Conservation (phyloP, 2,113 vertebrate genomes). For the Anguilla rostrata region DNA sequence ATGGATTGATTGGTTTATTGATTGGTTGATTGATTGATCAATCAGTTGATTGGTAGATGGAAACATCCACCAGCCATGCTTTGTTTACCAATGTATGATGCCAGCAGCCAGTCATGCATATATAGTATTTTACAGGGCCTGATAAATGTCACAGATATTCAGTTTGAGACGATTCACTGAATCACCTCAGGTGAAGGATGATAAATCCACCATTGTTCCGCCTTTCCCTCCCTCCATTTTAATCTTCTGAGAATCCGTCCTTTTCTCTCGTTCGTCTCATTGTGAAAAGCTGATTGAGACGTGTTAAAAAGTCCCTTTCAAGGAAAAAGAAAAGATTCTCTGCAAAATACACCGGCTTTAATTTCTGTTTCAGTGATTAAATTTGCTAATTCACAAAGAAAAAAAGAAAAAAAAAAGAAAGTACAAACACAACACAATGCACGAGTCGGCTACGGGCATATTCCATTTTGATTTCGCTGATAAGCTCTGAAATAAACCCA, state of each 20-base stretch:
- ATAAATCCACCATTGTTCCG: not conserved
- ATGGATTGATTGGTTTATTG: too few species aligned
- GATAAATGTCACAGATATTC: not conserved
- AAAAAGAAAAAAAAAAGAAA: constrained; percentile 51
- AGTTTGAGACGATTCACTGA: not conserved
- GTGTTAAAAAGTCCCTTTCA: not conserved
- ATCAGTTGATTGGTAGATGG: too few species aligned
- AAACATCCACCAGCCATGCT: not conserved
- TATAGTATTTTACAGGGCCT: not conserved
- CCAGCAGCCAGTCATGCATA: not conserved
- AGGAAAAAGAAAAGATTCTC: not conserved
- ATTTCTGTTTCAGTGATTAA: constrained; percentile 63
- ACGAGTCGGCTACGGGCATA: constrained; percentile 48
- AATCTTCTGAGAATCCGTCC: not conserved
- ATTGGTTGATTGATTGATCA: too few species aligned
- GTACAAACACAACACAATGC: constrained; percentile 39
- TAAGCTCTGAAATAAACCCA: constrained; percentile 34
- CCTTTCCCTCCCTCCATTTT: not conserved
- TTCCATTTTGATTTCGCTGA: constrained; percentile 56
- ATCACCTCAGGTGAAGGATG: not conserved
- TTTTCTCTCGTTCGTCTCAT: not conserved
- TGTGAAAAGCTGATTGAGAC: not conserved
- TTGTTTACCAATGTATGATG: not conserved
- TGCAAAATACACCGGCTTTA: constrained; percentile 12
- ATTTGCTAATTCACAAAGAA: constrained; percentile 65